phyloP scores from a whole-genome alignment of 1,140 invertebrate species.

The Popillia japonica region DNA sequence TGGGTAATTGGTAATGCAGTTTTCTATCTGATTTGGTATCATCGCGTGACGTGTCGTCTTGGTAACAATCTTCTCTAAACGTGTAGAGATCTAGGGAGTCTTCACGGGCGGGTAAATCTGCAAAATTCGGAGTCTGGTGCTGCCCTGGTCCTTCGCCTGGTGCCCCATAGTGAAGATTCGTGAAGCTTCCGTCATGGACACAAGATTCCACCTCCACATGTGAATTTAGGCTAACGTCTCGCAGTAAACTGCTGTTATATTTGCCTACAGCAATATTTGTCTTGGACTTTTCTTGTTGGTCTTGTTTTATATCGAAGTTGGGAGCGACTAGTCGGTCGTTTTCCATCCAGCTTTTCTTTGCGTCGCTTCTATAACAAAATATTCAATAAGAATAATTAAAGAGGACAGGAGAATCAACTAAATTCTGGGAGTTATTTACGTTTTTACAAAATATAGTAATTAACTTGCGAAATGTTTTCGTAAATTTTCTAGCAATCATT shows the following conservation, averaged over 20 bases:
- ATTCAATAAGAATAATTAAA: no score
- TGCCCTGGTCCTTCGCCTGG: conserved; percentile 52
- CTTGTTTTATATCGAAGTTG: conserved; percentile 46
- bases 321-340: conserved; percentile 52
- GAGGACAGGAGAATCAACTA: no score
- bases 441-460: no score
- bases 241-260: conserved; percentile 61
- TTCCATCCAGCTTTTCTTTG: conserved; percentile 57
- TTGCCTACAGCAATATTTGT: conserved; percentile 41
- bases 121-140: conserved; percentile 47
- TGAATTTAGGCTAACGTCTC: conserved; percentile 65
- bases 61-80: conserved; percentile 74
- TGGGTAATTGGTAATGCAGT: conserved; percentile 48
- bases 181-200: conserved; percentile 70
- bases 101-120: conserved; percentile 66
- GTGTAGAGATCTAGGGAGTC: conserved; percentile 73
- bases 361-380: neutral
- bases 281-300: conserved; percentile 43
- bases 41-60: conserved; percentile 61
- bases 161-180: conserved; percentile 69
- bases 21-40: conserved; percentile 47
- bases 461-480: no score
- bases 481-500: no score
- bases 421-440: no score
- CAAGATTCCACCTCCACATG: conserved; percentile 70